Evolutionary conservation across 2,797 vertebrate species (phyloP).

Genomic region (Neostethus bicornis): DNA sequence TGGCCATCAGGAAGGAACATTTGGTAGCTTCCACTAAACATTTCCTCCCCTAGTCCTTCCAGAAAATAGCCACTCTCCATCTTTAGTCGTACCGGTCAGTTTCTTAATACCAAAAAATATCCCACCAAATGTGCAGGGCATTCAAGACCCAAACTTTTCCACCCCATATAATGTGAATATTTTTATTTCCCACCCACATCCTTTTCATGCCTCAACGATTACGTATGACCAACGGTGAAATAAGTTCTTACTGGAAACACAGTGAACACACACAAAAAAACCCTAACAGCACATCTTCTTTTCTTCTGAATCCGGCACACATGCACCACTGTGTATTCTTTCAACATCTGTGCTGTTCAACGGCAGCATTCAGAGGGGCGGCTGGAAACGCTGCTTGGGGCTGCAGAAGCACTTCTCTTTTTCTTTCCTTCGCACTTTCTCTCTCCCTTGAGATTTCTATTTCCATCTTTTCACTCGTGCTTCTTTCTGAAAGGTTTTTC

Average conservation of each 20-base stretch:
- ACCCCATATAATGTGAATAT: slow-evolving; percentile 26
- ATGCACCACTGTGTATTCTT: slow-evolving; percentile 48
- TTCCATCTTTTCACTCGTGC: slow-evolving; percentile 50
- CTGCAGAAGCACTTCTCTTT: slow-evolving; percentile 72
- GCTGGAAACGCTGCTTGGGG: slow-evolving; percentile 66
- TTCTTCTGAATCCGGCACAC: slow-evolving; percentile 15
- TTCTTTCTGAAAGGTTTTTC: slow-evolving; percentile 70
- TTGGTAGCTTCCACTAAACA: slow-evolving; percentile 71
- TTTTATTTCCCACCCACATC: slow-evolving; percentile 27
- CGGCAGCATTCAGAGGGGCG: slow-evolving; percentile 61
- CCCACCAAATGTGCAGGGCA: slow-evolving; percentile 25
- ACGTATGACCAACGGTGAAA: slow-evolving; percentile 30
- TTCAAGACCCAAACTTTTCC: slow-evolving; percentile 12
- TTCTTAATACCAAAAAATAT: slow-evolving; percentile 23
- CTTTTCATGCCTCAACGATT: slow-evolving; percentile 53
- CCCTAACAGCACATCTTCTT: slow-evolving; percentile 36
- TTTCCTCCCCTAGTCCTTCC: slow-evolving; percentile 44
- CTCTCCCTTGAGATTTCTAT: slow-evolving; percentile 50
- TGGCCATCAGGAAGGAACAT: slow-evolving; percentile 60
- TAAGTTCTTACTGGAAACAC: slow-evolving; percentile 33
- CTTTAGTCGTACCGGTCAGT: slow-evolving; percentile 24
- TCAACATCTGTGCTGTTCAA: slow-evolving; percentile 71
- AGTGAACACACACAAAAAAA: slow-evolving; percentile 58
- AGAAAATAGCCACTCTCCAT: slow-evolving; percentile 50
- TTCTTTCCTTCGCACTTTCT: slow-evolving; percentile 35